Percentiles rank a stretch among this genome's conserved stretches.
Conservation (phyloP, 2,797 vertebrate species). For the Pseudochirops corinnae region DNA sequence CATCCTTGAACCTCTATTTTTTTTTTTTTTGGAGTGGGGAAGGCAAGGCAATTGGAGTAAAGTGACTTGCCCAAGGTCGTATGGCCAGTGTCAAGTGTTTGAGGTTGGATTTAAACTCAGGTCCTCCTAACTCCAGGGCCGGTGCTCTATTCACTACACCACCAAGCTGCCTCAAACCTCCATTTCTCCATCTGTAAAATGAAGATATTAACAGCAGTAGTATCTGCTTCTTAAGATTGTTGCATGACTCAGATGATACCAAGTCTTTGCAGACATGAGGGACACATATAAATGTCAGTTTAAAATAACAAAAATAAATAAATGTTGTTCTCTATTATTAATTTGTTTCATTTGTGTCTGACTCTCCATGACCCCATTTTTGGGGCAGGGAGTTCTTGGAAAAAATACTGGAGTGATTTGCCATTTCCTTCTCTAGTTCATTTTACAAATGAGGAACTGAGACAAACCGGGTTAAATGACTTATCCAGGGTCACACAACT, state of each 20-base stretch:
- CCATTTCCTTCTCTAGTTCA: background rate
- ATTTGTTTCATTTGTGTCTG: background rate
- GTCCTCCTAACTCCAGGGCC: too few relatives aligned
- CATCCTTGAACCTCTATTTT: background rate
- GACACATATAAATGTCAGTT: background rate
- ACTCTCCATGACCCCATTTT: background rate
- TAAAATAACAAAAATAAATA: background rate
- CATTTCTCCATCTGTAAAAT: background rate
- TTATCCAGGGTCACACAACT: background rate
- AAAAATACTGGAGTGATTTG: background rate
- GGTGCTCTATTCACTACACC: too few relatives aligned
- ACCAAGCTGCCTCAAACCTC: background rate
- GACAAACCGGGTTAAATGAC: background rate
- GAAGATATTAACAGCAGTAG: background rate
- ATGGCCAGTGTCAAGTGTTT: too few relatives aligned
- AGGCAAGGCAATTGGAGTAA: too few relatives aligned
- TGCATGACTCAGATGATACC: background rate
- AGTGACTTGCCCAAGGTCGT: too few relatives aligned
- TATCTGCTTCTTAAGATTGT: background rate
- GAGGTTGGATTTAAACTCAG: too few relatives aligned
- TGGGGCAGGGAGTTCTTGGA: background rate
- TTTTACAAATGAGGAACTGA: background rate
- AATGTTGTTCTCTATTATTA: background rate
- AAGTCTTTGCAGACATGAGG: background rate
- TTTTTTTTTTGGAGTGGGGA: too few relatives aligned